Evolutionary conservation across 2,888 invertebrate genomes (phyloP).

Genomic region (Rhogogaster chlorosoma): DNA sequence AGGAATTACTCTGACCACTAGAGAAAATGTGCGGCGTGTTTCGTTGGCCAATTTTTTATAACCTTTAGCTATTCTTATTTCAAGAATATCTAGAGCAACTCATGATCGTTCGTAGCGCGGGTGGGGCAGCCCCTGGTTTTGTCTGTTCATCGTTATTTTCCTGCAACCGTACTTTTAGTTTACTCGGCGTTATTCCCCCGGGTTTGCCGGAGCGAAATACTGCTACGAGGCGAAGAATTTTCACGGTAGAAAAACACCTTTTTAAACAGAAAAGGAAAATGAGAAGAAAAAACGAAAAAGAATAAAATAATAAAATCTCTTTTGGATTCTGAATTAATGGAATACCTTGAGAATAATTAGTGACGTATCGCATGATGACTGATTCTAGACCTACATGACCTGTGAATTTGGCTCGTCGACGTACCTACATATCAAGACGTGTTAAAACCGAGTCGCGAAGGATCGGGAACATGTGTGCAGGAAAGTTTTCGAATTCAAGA

Average conservation of each 20-base stretch:
- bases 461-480: background rate
- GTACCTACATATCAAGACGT: too few relatives aligned
- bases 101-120: background rate
- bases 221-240: slow-evolving; percentile 4
- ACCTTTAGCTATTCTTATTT: background rate
- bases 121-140: background rate
- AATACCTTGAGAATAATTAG: background rate
- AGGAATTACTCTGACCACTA: background rate
- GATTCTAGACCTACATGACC: background rate
- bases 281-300: background rate
- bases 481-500: slow-evolving; percentile 3
- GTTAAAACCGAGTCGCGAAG: background rate
- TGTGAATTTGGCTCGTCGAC: background rate
- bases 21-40: background rate
- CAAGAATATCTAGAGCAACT: background rate
- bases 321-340: background rate
- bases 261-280: background rate
- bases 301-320: background rate
- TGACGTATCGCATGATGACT: background rate
- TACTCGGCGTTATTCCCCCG: slow-evolving; percentile 30
- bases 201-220: slow-evolving; percentile 26
- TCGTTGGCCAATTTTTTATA: background rate
- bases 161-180: slow-evolving; percentile 35
- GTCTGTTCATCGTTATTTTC: slow-evolving; percentile 37
- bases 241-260: background rate